Evolutionary conservation across 2,113 vertebrate genomes (phyloP).

Genomic region (Thunnus thynnus): DNA sequence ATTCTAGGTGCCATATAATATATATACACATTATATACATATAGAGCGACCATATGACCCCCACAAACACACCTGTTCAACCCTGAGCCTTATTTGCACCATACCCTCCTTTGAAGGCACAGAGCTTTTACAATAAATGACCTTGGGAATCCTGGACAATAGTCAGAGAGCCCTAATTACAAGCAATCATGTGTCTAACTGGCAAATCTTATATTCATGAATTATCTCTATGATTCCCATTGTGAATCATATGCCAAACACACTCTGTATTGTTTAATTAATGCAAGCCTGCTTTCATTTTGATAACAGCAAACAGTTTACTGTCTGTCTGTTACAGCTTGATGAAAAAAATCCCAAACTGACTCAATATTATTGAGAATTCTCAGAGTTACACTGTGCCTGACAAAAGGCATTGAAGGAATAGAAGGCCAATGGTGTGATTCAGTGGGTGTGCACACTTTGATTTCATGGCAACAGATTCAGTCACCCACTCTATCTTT

Average conservation of each 20-base stretch:
- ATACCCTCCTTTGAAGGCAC: conserved; percentile 15
- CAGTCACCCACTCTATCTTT: conserved; percentile 7
- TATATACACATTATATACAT: too few relatives aligned
- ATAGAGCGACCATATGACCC: not conserved
- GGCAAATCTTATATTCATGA: conserved; percentile 39
- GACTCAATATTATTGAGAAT: conserved; percentile 3
- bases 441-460: not conserved
- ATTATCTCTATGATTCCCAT: conserved; percentile 35
- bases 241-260: conserved; percentile 46
- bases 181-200: conserved; percentile 60
- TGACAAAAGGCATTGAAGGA: not conserved
- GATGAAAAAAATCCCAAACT: conserved; percentile 32
- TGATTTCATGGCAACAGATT: conserved; percentile 22
- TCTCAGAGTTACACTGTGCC: not conserved
- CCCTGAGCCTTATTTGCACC: conserved; percentile 7
- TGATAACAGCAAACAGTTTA: conserved; percentile 27
- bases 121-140: conserved; percentile 15
- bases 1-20: too few relatives aligned
- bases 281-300: conserved; percentile 39
- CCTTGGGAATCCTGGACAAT: conserved; percentile 27
- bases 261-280: conserved; percentile 38
- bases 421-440: not conserved
- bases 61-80: conserved; percentile 25
- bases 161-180: conserved; percentile 35
- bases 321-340: not conserved